Evolutionary conservation across 2,113 vertebrate genomes (phyloP).

Genomic region (Fulmarus glacialis): DNA sequence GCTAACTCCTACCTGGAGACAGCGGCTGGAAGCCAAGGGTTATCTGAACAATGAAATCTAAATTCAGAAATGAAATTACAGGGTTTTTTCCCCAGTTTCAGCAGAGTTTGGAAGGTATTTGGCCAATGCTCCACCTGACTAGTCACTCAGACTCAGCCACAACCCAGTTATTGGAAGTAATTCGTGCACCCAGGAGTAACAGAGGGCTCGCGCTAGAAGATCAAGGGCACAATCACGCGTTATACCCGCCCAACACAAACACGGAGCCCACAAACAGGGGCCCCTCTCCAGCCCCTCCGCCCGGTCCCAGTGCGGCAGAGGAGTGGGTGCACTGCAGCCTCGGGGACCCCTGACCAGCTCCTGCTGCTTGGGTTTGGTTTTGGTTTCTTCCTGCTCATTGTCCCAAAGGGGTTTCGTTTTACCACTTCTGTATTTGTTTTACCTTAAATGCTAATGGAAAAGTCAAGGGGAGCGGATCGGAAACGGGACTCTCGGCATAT

Average conservation of each 20-base stretch:
- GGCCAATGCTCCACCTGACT: accelerated
- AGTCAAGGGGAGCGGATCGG: not conserved
- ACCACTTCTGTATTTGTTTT: not conserved
- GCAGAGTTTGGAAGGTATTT: not conserved
- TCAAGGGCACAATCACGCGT: accelerated
- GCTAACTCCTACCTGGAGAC: not conserved
- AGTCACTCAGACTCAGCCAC: not conserved
- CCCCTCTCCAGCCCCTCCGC: not conserved
- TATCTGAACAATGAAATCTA: not conserved
- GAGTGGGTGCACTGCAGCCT: accelerated
- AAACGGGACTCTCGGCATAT: accelerated
- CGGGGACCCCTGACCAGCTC: not conserved
- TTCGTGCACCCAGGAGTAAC: not conserved
- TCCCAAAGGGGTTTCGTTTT: not conserved
- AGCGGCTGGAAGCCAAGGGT: not conserved
- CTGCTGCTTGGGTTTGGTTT: not conserved
- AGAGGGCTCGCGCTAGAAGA: not conserved
- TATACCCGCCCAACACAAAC: not conserved
- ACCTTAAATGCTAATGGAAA: not conserved
- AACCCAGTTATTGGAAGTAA: not conserved
- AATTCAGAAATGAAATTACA: not conserved
- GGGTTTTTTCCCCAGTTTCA: not conserved
- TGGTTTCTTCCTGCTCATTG: not conserved
- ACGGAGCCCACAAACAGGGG: accelerated
- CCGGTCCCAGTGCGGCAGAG: accelerated